phyloP scores from a whole-genome alignment of 2,888 invertebrate species.

The Trissoscelio sp. region DNA sequence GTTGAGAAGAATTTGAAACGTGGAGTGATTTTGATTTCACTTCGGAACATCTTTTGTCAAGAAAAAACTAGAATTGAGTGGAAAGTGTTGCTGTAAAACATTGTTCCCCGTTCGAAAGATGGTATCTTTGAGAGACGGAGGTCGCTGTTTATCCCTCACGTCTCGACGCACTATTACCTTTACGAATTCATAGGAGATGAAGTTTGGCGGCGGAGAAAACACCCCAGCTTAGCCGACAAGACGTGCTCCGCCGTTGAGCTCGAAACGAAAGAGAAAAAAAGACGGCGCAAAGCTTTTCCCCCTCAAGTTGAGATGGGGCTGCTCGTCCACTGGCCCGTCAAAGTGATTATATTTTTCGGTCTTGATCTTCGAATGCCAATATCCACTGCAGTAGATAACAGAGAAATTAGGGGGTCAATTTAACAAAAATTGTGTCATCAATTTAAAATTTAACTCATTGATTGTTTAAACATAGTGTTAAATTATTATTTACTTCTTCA shows the following conservation, averaged over 20 bases:
- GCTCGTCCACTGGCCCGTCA: slow-evolving; percentile 37
- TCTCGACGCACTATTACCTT: slow-evolving; percentile 73
- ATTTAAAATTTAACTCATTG: too few species aligned
- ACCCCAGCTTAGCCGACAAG: slow-evolving; percentile 66
- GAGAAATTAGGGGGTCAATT: too few species aligned
- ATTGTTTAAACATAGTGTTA: too few species aligned
- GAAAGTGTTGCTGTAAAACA: slow-evolving; percentile 50
- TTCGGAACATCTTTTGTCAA: slow-evolving; percentile 2
- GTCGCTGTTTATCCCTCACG: slow-evolving; percentile 65
- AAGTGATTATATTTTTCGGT: slow-evolving; percentile 46
- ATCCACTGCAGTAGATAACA: slow-evolving; percentile 15
- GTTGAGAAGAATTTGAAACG: too few species aligned
- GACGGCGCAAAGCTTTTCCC: slow-evolving; percentile 50
- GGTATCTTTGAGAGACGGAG: slow-evolving; percentile 35
- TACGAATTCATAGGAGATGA: slow-evolving; percentile 75
- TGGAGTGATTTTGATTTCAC: slow-evolving; percentile 25
- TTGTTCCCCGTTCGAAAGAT: slow-evolving; percentile 19
- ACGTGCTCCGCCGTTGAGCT: slow-evolving; percentile 56
- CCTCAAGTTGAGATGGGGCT: slow-evolving; percentile 20
- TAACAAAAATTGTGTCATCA: too few species aligned
- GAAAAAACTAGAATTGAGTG: slow-evolving; percentile 4
- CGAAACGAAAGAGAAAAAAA: slow-evolving; percentile 51
- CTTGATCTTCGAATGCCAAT: slow-evolving; percentile 24
- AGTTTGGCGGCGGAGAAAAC: slow-evolving; percentile 72
- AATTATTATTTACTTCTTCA: too few species aligned